Evolutionary conservation across 2,888 invertebrate genomes (phyloP), one percentile per base, ranked within the genome.

Genomic region (Lepidocyrtinus sp.): DNA sequence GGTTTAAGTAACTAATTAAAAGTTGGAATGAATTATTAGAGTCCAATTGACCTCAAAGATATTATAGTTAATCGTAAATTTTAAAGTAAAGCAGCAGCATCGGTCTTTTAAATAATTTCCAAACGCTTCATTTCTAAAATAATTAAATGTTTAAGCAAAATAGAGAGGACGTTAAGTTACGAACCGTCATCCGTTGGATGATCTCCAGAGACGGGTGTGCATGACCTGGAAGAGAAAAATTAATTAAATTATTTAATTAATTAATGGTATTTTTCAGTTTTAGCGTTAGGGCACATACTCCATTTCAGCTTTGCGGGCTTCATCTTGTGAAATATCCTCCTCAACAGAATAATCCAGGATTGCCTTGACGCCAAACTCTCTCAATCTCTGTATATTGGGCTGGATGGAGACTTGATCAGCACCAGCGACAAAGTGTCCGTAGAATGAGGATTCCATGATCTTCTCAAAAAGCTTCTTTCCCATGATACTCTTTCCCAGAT

Each of bases 381-480:
- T 92, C 88, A 99, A 91, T 88, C 95, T 92, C 88, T 95, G 94
- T 87, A 97, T 91, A 73, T 93, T 93, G 46, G 97, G 97, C 87
- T 93, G 92, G 88, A 98, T 96, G 88, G 93, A 94, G 87, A 93
- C 91, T 89, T 95, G 94, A 89, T 97, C 95, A 89, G 97, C 96
- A 77, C 99, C 99, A 70, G 98, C 99, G 71, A 99, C 99, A 90
- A 99, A 99, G 90, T 99, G 99, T 7, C 99, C 99, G 90, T 99
- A 99, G 90, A 99, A 98, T 24, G 99, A 96, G 63, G 92, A 91
- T 89, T 96, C 96, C 97, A 99, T 98, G 82, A 96, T 85, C 83
- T 90, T 87, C 83, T 93, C 92, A 90, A 99, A 99, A 83, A 98
- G 88, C 84, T 90, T 92, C 88, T 94, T 93, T 45, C 98, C 98